These are phyloP conservation scores for Odontomachus brunneus DNA, from an alignment of 1,140 invertebrate species.

Conservation along the genomic window DNA sequence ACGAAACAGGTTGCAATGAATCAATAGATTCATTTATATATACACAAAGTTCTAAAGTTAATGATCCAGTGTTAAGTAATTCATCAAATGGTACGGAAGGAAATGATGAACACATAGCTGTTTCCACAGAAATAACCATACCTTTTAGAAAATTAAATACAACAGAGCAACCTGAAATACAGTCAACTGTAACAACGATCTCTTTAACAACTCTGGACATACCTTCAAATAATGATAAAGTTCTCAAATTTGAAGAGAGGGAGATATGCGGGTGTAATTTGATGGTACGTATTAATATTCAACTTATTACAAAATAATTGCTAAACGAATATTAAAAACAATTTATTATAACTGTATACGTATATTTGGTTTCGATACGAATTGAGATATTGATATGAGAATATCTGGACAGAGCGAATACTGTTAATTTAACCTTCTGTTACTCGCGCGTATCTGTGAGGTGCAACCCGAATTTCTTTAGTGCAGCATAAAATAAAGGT, in stretches of 20 bases:
- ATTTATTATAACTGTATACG: too few relatives aligned
- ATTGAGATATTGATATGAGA: too few relatives aligned
- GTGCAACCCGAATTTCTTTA: too few relatives aligned
- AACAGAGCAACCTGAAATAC: slow-evolving; percentile 26
- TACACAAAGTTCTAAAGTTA: slow-evolving; percentile 7
- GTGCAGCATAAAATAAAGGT: too few relatives aligned
- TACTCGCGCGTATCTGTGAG: too few relatives aligned
- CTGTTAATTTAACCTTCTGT: too few relatives aligned
- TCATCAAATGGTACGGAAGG: slow-evolving; percentile 27
- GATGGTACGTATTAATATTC: slow-evolving; percentile 70
- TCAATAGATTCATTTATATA: slow-evolving; percentile 29
- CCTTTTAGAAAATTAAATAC: slow-evolving; percentile 11
- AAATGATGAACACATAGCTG: slow-evolving; percentile 18
- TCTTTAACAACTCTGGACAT: neutral
- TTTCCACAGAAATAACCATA: slow-evolving; percentile 15
- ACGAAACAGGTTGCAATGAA: slow-evolving; percentile 73
- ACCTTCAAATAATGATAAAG: slow-evolving; percentile 10
- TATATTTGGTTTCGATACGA: too few relatives aligned
- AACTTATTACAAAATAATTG: too few relatives aligned
- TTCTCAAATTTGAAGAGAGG: slow-evolving; percentile 60
- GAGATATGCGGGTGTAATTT: slow-evolving; percentile 81
- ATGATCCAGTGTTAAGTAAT: slow-evolving; percentile 11
- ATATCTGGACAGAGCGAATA: too few relatives aligned
- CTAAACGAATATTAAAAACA: too few relatives aligned
- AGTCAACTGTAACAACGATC: slow-evolving; percentile 27